Evolutionary conservation across 2,113 vertebrate genomes (phyloP), one percentile per base, ranked within the genome.

Genomic region (Mobula birostris): DNA sequence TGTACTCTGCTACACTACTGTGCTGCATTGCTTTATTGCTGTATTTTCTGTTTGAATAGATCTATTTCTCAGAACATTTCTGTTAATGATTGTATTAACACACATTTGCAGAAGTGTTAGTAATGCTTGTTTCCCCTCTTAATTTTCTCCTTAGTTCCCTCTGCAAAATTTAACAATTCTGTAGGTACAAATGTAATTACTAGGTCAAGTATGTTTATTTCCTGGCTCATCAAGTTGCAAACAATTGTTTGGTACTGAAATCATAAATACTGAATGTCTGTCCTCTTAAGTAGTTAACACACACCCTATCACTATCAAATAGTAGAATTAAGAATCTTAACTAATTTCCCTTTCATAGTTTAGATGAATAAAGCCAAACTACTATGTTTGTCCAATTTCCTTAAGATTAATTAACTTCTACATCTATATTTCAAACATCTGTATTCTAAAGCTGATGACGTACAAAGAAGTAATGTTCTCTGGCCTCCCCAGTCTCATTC

Each of bases 341-440:
- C 82, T 58, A 85, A 85, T 58, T 85, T 85, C 17, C 24, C 24
- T 27, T 27, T 85, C 24, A 21, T 61, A 85, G 0, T 8, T 29
- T 58, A 56, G 82, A 58, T 58, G 17, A 19, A 7, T 5, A 7
- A 15, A 82, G 36, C 36, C 88, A 91, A 70, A 24, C 68, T 93
- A 48, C 36, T 40, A 74, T 72, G 36, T 32, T 14, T 58, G 56
- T 21, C 61, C 7, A 24, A 15, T 88, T 27, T 61, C 82, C 82
- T 6, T 61, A 24, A 61, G 82, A 61, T 85, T 58, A 85, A 2
- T 61, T 85, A 61, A 27, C 48, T 83, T 48, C 7, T 36, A 36
- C 24, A 92, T 36, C 8, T 72, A 93, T 36, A 74, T 93, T 74
- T 74, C n/a, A 74, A 93, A 93, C 91, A 93, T 74, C 36, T 48